Evolutionary conservation across 2,888 invertebrate genomes (phyloP).

Genomic region (Agrochola circellaris): DNA sequence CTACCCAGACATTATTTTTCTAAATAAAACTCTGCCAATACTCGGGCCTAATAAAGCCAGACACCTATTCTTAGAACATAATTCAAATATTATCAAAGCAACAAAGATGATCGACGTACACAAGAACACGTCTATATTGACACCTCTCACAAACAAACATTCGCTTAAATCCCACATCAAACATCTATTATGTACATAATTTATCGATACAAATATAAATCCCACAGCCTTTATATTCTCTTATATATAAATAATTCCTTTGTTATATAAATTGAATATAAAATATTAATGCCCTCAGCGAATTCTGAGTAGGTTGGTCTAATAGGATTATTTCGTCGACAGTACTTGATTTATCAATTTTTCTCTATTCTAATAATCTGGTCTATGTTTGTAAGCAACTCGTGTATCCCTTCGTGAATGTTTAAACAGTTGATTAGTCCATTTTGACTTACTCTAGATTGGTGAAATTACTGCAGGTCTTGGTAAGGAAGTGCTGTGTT

Average conservation of each 20-base stretch:
- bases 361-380: slow-evolving; percentile 34
- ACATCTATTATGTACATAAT: slow-evolving; percentile 46
- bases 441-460: slow-evolving; percentile 48
- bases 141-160: slow-evolving; percentile 24
- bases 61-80: slow-evolving; percentile 8
- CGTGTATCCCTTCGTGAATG: slow-evolving; percentile 46
- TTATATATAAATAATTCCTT: slow-evolving; percentile 42
- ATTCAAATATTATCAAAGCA: slow-evolving; percentile 24
- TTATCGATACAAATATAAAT: slow-evolving; percentile 44
- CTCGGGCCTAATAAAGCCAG: background rate
- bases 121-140: slow-evolving; percentile 22
- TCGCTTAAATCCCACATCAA: slow-evolving; percentile 29
- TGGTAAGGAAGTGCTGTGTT: slow-evolving; percentile 22
- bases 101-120: slow-evolving; percentile 8
- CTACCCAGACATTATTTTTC: slow-evolving; percentile 7
- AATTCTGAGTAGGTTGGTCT: slow-evolving; percentile 29
- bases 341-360: slow-evolving; percentile 55
- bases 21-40: slow-evolving; percentile 16
- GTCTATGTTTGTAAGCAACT: slow-evolving; percentile 56
- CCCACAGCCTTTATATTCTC: slow-evolving; percentile 29
- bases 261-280: slow-evolving; percentile 52
- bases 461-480: slow-evolving; percentile 46
- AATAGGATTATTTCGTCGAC: slow-evolving; percentile 50
- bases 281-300: slow-evolving; percentile 43
- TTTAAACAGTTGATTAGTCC: slow-evolving; percentile 39